phyloP scores from a whole-genome alignment of 2,888 invertebrate species.

The Sphinx pinastri region DNA sequence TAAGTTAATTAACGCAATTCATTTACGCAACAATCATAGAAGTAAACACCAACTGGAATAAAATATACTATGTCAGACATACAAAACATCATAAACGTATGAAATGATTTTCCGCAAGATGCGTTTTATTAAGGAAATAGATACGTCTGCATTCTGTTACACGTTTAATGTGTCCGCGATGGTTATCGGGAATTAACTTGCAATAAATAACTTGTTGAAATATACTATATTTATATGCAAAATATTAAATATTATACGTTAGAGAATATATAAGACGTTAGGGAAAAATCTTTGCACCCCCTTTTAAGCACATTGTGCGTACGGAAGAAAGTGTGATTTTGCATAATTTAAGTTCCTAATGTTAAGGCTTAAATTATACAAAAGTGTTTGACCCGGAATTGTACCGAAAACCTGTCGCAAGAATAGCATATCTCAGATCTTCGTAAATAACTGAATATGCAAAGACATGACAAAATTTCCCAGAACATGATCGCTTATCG shows the following conservation, averaged over 20 bases:
- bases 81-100: background rate
- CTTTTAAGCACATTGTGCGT: no score
- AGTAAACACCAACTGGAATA: background rate
- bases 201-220: background rate
- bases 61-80: background rate
- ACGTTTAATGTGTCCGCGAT: background rate
- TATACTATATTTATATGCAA: no score
- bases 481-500: conserved; percentile 56
- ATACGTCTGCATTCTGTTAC: background rate
- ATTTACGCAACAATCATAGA: background rate
- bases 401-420: background rate
- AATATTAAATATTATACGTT: no score
- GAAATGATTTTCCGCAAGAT: background rate
- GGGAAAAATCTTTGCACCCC: no score
- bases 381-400: no score
- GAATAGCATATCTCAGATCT: conserved; percentile 47
- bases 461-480: conserved; percentile 51
- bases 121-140: conserved; percentile 15
- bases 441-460: conserved; percentile 40
- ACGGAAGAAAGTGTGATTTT: no score
- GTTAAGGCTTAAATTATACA: no score
- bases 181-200: background rate
- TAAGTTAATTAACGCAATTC: no score
- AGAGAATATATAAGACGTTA: no score
- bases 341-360: no score